phyloP scores from a whole-genome alignment of 2,888 invertebrate genomes.

The Schizaphis graminum region DNA sequence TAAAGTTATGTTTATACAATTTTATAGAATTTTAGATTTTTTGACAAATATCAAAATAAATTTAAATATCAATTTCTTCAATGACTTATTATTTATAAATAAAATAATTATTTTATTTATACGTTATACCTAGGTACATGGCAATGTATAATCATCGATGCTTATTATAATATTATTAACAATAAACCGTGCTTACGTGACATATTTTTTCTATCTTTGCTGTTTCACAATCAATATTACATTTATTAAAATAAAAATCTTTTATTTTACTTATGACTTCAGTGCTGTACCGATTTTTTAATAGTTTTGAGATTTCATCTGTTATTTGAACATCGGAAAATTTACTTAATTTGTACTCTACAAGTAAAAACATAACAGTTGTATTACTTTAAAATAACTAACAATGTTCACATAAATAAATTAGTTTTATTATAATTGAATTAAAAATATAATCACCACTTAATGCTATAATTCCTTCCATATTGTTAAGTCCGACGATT shows the following conservation, averaged over 20 bases:
- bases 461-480: slow-evolving; percentile 81
- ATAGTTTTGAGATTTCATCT: slow-evolving; percentile 39
- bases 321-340: slow-evolving; percentile 12
- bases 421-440: background rate
- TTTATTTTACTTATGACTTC: slow-evolving; percentile 40
- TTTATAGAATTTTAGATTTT: background rate
- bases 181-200: slow-evolving; percentile 11
- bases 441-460: slow-evolving; percentile 72
- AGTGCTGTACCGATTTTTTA: background rate
- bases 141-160: no score
- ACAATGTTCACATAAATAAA: background rate
- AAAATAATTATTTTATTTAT: background rate
- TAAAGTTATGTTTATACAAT: no score
- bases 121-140: background rate
- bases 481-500: slow-evolving; percentile 81
- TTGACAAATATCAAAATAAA: background rate
- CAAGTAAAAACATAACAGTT: background rate
- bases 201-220: slow-evolving; percentile 41
- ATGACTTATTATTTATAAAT: background rate
- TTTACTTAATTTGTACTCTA: slow-evolving; percentile 8
- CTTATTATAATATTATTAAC: background rate
- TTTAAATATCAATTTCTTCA: background rate
- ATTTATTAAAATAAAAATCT: slow-evolving; percentile 34
- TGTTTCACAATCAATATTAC: background rate
- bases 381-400: background rate